Conservation (phyloP, 2,113 vertebrate species). For the Penelope pileata region DNA sequence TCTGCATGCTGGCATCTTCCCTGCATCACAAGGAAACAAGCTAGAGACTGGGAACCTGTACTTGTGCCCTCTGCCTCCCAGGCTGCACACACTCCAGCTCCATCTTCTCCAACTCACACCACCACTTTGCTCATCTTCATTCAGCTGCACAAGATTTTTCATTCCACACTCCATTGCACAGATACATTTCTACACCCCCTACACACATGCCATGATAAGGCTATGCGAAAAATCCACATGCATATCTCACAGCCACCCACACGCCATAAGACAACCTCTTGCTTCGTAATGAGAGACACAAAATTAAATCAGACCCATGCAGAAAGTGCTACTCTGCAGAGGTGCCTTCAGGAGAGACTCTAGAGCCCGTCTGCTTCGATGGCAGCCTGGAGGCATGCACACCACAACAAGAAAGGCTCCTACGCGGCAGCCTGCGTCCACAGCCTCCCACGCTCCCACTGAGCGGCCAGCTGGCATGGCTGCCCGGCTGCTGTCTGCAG, state of each 20-base stretch:
- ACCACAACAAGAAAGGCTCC: background rate
- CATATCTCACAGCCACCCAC: slow-evolving; percentile 63
- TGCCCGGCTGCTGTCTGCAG: background rate
- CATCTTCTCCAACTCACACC: background rate
- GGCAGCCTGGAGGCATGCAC: background rate
- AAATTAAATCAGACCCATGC: slow-evolving; percentile 29
- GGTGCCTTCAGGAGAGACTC: background rate
- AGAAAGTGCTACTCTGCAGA: slow-evolving; percentile 1
- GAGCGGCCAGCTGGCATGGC: accelerated
- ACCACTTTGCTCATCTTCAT: slow-evolving; percentile 36
- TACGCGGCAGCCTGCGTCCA: background rate
- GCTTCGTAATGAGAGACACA: slow-evolving; percentile 28
- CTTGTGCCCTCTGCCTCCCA: background rate
- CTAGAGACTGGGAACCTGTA: background rate
- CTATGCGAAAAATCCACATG: slow-evolving; percentile 47
- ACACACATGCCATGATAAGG: slow-evolving; percentile 52
- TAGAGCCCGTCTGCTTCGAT: background rate
- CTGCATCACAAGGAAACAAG: background rate
- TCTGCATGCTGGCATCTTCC: background rate
- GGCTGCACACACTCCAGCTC: background rate
- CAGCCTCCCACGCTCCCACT: background rate
- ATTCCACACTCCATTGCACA: slow-evolving; percentile 11
- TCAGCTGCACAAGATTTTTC: slow-evolving; percentile 21
- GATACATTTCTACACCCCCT: slow-evolving; percentile 54
- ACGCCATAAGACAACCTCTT: slow-evolving; percentile 53